A percentile compares a stretch with the other conserved stretches of the same genome.
Conservation (phyloP, 2,797 vertebrate species). For the Myoxocephalus aenaeus region DNA sequence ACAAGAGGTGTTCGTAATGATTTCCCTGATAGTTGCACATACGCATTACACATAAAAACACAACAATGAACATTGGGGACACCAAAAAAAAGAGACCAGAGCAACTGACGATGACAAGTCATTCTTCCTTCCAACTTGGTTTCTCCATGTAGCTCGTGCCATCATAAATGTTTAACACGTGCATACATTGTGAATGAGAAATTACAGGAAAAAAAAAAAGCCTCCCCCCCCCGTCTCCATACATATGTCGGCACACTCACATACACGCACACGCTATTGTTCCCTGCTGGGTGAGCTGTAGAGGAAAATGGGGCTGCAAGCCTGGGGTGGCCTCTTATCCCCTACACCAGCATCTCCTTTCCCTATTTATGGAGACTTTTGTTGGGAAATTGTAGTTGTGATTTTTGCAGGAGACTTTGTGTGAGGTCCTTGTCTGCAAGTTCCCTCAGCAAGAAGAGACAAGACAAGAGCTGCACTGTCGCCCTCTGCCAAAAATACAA, state of each 20-base stretch:
- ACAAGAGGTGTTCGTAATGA: neutral
- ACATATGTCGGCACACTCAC: slow-evolving; percentile 7
- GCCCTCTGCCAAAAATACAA: slow-evolving; percentile 66
- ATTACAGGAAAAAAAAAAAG: slow-evolving; percentile 29
- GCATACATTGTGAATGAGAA: slow-evolving; percentile 64
- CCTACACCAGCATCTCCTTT: slow-evolving; percentile 19
- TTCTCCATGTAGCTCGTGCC: slow-evolving; percentile 34
- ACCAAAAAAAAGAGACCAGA: neutral
- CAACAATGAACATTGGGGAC: neutral
- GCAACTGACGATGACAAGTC: slow-evolving; percentile 43
- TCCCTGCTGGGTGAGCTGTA: slow-evolving; percentile 42
- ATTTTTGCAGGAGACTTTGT: slow-evolving; percentile 28
- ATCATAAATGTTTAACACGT: slow-evolving; percentile 69
- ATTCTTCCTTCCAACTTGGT: slow-evolving; percentile 35
- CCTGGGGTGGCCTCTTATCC: slow-evolving; percentile 24
- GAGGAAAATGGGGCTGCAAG: slow-evolving; percentile 27
- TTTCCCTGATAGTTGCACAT: neutral
- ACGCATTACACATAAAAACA: neutral
- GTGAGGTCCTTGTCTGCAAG: slow-evolving; percentile 41
- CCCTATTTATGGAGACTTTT: slow-evolving; percentile 21
- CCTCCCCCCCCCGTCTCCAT: neutral
- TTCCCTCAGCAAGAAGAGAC: slow-evolving; percentile 54
- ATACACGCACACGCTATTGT: slow-evolving; percentile 23
- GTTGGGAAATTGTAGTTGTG: slow-evolving; percentile 28
- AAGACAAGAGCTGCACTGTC: slow-evolving; percentile 57